Evolutionary conservation across 1,140 invertebrate species (phyloP).

Genomic region (Neodiprion lecontei): DNA sequence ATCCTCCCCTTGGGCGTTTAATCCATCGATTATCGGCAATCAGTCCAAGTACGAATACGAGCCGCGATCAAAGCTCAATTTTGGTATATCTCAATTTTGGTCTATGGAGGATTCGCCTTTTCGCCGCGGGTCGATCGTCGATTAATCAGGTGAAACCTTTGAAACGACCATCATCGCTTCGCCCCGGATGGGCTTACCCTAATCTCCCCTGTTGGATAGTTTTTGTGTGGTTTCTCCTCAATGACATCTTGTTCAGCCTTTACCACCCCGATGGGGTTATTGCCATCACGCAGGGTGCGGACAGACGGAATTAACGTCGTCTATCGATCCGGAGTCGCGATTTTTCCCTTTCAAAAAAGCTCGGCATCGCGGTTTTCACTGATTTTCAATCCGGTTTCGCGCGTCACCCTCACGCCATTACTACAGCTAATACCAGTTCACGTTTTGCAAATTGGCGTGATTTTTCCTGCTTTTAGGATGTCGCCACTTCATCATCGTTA

Average conservation of each 20-base stretch:
- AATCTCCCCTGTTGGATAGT: constrained; percentile 26
- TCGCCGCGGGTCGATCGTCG: not conserved
- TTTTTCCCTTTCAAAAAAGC: not conserved
- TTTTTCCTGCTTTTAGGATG: not conserved
- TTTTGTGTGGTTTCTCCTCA: constrained; percentile 51
- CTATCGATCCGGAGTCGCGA: not conserved
- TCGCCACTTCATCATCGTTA: not conserved
- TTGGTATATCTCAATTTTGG: not conserved
- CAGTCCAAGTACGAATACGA: not conserved
- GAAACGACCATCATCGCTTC: constrained; percentile 1
- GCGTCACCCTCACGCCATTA: not conserved
- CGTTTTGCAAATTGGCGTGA: not conserved
- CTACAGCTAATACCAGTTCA: not conserved
- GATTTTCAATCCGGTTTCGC: not conserved
- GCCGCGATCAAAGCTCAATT: not conserved
- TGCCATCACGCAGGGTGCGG: not conserved
- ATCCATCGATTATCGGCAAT: too few relatives aligned
- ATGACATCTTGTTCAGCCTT: constrained; percentile 29
- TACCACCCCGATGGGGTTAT: not conserved
- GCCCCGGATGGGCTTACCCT: not conserved
- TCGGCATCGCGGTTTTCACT: too few relatives aligned
- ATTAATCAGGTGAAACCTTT: constrained; percentile 5
- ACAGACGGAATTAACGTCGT: not conserved
- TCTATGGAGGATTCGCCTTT: not conserved
- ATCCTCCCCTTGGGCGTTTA: too few relatives aligned